Evolutionary conservation across 2,113 vertebrate genomes (phyloP).

Genomic region (Clupea harengus): DNA sequence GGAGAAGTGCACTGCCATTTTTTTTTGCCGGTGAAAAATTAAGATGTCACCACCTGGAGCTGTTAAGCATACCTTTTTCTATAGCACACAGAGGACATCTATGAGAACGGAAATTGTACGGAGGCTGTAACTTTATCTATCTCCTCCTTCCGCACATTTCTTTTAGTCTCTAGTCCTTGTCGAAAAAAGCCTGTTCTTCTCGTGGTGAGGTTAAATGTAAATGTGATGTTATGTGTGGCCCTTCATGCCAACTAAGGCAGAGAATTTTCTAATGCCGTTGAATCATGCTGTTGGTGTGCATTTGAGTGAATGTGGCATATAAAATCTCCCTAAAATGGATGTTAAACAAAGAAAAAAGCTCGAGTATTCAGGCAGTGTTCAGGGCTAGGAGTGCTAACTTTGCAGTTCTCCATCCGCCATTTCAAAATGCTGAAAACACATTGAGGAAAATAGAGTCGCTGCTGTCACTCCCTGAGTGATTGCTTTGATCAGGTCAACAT

Average conservation of each 20-base stretch:
- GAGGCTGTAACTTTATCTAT: slow-evolving; percentile 42
- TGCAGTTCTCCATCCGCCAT: slow-evolving; percentile 3
- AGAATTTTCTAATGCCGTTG: neutral
- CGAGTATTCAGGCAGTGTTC: neutral
- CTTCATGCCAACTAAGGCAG: slow-evolving; percentile 41
- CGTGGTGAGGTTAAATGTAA: slow-evolving; percentile 42
- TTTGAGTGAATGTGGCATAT: neutral
- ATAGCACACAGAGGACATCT: slow-evolving; percentile 44
- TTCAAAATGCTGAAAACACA: slow-evolving; percentile 1
- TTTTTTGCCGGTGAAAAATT: slow-evolving; percentile 64
- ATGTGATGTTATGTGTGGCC: slow-evolving; percentile 22
- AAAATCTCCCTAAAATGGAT: neutral
- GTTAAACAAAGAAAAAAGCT: neutral
- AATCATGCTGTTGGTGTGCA: neutral
- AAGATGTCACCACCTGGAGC: slow-evolving; percentile 66
- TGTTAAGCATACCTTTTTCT: slow-evolving; percentile 59
- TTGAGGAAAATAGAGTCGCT: neutral
- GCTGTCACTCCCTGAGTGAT: slow-evolving; percentile 9
- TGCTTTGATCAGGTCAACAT: slow-evolving; percentile 26
- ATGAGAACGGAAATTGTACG: slow-evolving; percentile 47
- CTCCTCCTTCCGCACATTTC: neutral
- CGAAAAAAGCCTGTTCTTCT: slow-evolving; percentile 35
- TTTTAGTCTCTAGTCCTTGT: slow-evolving; percentile 28
- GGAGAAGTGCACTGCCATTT: slow-evolving; percentile 44
- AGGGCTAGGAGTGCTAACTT: slow-evolving; percentile 5